Base-by-base conservation (phyloP, 2,113 vertebrate genomes). In the Gavia stellata region DNA sequence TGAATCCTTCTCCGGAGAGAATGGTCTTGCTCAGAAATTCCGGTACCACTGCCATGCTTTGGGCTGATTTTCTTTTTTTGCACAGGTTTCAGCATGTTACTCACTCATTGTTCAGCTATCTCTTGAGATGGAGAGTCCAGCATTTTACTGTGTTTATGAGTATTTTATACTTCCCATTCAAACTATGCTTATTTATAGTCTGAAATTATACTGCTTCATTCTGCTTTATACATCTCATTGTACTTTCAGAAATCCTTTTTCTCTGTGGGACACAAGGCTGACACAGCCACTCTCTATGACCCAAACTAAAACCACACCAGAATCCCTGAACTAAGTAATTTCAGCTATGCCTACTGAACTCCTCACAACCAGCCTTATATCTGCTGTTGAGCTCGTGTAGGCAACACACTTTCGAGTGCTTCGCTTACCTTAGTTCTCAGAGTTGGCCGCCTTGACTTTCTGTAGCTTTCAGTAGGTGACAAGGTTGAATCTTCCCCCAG, bases 311-410 rank as follows among this genome's bases (percentile, higher is more conserved):
- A 4, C 10, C 62, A 20, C 17, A 20, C 3, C 31, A 65, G 62
- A 45, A 47, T 44, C 18, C 28, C 63, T 31, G 53, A 65, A 14
- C 9, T 28, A 13, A 36, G 3, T 14, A 17, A 71, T 68, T 82
- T 80, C 19, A 92, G 17, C 45, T 47, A 1, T 33, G 23, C 17
- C 26, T 38, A 20, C 33, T 34, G 71, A 79, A 25, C 28, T 49
- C 19, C 53, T 42, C 56, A 53, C 25, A 42, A 26, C 8, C 1
- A 4, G 8, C 50, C 25, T 55, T 6, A 17, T 49, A 33, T 44
- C 40, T 49, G 31, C n/a, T 33, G 5, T 3, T 84, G n/a, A 29
- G 8, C 11, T 88, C 0, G 0, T 38, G 56, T 34, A 24, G 21
- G 17, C 25, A 70, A 36, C 11, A 42, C 8, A 38, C 10, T 12